Base-by-base conservation (phyloP, 2,797 vertebrate species). In the Acanthiza pusilla region DNA sequence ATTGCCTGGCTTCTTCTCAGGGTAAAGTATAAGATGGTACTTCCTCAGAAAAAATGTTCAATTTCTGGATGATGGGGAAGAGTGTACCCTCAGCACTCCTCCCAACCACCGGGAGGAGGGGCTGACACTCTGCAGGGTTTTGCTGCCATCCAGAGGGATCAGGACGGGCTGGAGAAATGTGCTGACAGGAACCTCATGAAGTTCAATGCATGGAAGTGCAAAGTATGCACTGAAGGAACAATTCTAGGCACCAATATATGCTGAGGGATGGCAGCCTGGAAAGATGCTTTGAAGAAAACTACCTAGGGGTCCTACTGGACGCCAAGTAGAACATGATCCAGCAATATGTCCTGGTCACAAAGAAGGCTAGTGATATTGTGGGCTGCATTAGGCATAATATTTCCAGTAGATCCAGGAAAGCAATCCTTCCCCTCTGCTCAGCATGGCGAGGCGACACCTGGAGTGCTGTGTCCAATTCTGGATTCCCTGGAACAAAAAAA, bases 391-490 rank as follows among this genome's bases (percentile, higher is more conserved):
- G 10, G 8, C 58, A 51, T 21, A 42, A 5, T 16, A 57, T 27
- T 62, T 43, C 29, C 25, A 50, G 34, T 4, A 21, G 20, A 20
- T 40, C 5, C 32, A 50, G 34, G 38, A 17, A 75, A 20, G 10
- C 48, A 15, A 55, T 58, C 30, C 8, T 68, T 80, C 5, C 9
- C 10, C 16, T 71, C 48, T 71, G 5, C 34, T 79, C 21, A n/a
- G 32, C 34, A 8, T 26, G 4, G 3, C 1, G 0, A 94, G 30
- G 10, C 5, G 36, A 50, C 18, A 50, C 5, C 11, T 50, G 55
- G 19, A 54, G 26, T 50, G 1, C 18, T 57, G 5, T 23, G 62
- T 53, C 47, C 14, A 38, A 0, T 1, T 48, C 9, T 38, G 42
- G 7, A 27, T 34, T 74, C 25, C 47, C 7, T 45, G 45, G 45